Evolutionary conservation across 2,888 invertebrate genomes (phyloP).

Genomic region (Entomobrya proxima): DNA sequence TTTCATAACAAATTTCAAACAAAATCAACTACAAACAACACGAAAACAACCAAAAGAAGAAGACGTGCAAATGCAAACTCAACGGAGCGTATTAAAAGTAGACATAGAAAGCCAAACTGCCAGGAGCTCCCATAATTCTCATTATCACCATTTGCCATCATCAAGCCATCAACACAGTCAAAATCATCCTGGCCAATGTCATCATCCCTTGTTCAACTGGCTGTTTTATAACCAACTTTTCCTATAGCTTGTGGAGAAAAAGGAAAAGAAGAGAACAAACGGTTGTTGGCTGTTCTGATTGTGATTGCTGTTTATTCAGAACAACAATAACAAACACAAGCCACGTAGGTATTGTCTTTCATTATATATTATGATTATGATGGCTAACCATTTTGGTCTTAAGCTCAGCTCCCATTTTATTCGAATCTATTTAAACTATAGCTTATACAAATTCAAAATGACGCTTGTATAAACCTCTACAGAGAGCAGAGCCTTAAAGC

Average conservation of each 20-base stretch:
- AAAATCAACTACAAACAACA: slow-evolving; percentile 16
- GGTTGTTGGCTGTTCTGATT: too few species aligned
- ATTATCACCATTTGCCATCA: slow-evolving; percentile 43
- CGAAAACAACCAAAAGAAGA: background rate
- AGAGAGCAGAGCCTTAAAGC: too few species aligned
- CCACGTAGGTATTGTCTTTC: background rate
- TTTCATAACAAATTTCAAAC: slow-evolving; percentile 27
- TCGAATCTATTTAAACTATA: too few species aligned
- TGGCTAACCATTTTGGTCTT: background rate
- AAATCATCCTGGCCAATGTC: background rate
- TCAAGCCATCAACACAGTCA: slow-evolving; percentile 20
- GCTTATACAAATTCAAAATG: slow-evolving; percentile 30
- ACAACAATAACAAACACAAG: slow-evolving; percentile 17
- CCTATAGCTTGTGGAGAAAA: background rate
- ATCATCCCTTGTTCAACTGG: slow-evolving; percentile 14
- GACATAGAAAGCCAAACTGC: slow-evolving; percentile 27
- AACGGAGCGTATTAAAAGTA: background rate
- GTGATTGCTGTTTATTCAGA: slow-evolving; percentile 20
- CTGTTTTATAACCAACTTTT: background rate
- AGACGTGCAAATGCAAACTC: background rate
- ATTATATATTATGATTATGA: too few species aligned
- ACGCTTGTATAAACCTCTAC: slow-evolving; percentile 1
- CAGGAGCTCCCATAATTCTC: slow-evolving; percentile 38
- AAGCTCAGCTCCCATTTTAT: background rate
- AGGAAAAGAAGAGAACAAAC: slow-evolving; percentile 27